Evolutionary conservation across 2,797 vertebrate genomes (phyloP), one percentile per base, ranked within the genome.

Genomic region (Tokudaia muenninki): DNA sequence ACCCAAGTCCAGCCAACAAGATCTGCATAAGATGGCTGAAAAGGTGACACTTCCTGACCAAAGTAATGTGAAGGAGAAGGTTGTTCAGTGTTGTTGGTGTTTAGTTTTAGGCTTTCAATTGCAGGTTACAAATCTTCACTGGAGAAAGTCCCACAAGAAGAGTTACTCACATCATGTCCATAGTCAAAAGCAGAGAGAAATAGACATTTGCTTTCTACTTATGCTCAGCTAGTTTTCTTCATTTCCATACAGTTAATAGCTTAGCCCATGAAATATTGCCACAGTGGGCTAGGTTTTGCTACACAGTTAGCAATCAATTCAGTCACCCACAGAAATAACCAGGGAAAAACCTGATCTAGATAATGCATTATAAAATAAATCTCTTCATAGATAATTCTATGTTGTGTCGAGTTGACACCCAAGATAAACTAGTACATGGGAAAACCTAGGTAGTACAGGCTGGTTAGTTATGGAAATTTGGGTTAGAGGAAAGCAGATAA

Each of bases 401-500:
- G 61, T 50, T 67, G 44, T 10, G 63, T 50, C 21, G 22, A n/a
- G 19, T 67, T n/a, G 12, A 14, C 6, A 67, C 29, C 1, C 19
- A n/a, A 12, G 22, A 13, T 31, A 24, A 67, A 67, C 31, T 50
- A 34, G 29, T 67, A 12, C 29, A 50, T 67, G 41, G 31, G 12
- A 86, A 44, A 50, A 50, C 57, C 34, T 4, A 94, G 22, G 13
- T 37, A 57, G 26, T 89, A 47, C 14, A 83, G 55, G 81, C 77
- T 89, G 82, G 55, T 89, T 95, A 92, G 80, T 50, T 75, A 57
- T 82, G 50, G 84, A 50, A 94, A 94, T 80, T 80, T 92, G 44
- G 29, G 57, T 24, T 14, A 24, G 50, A 12, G 29, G 31, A 3
- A 6, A 87, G 16, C 37, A 75, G 4, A 34, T 89, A 86, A 82